These are phyloP conservation scores for Brachionus plicatilis DNA, from an alignment of 1,140 invertebrate genomes.

Conservation along the genomic window DNA sequence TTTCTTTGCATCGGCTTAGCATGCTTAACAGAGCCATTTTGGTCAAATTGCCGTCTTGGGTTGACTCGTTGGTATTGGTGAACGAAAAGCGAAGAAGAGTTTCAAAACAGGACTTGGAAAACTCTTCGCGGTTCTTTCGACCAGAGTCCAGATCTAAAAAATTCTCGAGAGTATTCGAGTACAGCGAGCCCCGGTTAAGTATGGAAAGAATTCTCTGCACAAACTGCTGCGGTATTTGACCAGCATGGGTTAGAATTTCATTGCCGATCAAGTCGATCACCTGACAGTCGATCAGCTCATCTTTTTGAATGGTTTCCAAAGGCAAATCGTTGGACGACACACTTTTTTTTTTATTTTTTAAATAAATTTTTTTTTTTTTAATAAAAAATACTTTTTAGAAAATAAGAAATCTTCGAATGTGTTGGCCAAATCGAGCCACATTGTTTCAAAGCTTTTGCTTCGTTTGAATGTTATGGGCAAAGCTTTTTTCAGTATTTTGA, in stretches of 20 bases:
- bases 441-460: slow-evolving; percentile 53
- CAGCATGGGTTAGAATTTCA: slow-evolving; percentile 75
- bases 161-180: slow-evolving; percentile 66
- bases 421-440: slow-evolving; percentile 76
- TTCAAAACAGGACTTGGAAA: slow-evolving; percentile 91
- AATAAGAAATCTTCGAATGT: slow-evolving; percentile 86
- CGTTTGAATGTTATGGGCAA: slow-evolving; percentile 77
- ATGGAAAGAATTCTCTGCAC: slow-evolving; percentile 78
- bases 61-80: slow-evolving; percentile 46
- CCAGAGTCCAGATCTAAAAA: slow-evolving; percentile 72
- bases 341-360: slow-evolving; percentile 48
- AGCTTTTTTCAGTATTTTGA: slow-evolving; percentile 73
- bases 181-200: slow-evolving; percentile 85
- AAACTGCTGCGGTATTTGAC: slow-evolving; percentile 74
- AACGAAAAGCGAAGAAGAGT: slow-evolving; percentile 86
- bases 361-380: background rate
- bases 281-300: slow-evolving; percentile 74
- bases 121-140: slow-evolving; percentile 79
- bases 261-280: slow-evolving; percentile 73
- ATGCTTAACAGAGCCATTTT: slow-evolving; percentile 81
- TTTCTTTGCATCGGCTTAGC: slow-evolving; percentile 78
- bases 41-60: slow-evolving; percentile 62
- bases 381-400: slow-evolving; percentile 58
- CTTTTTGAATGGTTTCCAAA: slow-evolving; percentile 72
- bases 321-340: slow-evolving; percentile 63